Evolutionary conservation across 2,113 vertebrate genomes (phyloP).

Genomic region (Coturnix japonica): DNA sequence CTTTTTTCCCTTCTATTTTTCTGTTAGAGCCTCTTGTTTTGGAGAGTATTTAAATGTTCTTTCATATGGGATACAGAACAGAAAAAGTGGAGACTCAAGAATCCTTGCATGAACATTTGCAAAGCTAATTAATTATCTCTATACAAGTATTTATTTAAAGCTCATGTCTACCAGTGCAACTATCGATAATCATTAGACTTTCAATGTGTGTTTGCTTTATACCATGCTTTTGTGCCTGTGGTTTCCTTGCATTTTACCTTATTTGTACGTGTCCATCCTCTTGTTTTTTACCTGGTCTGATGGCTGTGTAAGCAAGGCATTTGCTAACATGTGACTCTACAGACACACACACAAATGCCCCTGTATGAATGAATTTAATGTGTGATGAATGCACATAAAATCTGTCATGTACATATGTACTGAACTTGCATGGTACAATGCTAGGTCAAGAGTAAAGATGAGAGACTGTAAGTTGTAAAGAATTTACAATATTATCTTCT

Average conservation of each 20-base stretch:
- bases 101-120: neutral
- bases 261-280: neutral
- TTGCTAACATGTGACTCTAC: neutral
- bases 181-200: neutral
- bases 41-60: neutral
- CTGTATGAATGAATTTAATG: neutral
- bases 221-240: neutral
- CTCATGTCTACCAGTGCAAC: neutral
- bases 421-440: neutral
- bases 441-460: neutral
- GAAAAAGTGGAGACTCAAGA: neutral
- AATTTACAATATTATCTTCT: neutral
- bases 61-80: neutral
- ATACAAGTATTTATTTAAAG: neutral
- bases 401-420: neutral
- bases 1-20: neutral
- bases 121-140: neutral
- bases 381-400: neutral
- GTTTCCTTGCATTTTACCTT: neutral
- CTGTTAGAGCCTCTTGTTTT: neutral
- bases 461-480: neutral
- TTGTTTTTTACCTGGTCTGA: neutral
- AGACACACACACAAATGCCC: neutral
- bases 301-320: neutral
- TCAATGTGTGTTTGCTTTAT: neutral